Conservation (phyloP, 2,888 invertebrate species). For the Hirtodrosophila confusa region DNA sequence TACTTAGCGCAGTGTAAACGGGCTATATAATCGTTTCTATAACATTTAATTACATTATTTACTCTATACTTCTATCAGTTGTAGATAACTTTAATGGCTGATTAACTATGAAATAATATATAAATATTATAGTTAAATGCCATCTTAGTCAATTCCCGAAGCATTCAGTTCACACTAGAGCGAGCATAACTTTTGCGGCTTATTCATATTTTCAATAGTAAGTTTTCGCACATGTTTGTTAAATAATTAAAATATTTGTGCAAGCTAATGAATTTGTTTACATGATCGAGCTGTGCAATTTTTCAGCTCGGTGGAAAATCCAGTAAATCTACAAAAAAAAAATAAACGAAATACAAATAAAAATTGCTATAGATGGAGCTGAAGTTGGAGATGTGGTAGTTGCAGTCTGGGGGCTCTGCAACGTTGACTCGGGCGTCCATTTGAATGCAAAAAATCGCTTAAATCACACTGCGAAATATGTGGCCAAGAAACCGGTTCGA, state of each 20-base stretch:
- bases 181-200: conserved; percentile 21
- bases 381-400: conserved; percentile 21
- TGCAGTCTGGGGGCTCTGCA: conserved; percentile 20
- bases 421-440: conserved; percentile 47
- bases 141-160: conserved; percentile 46
- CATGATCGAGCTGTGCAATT: conserved; percentile 74
- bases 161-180: conserved; percentile 43
- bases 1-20: too few species aligned
- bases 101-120: too few species aligned
- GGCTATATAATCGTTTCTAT: too few species aligned
- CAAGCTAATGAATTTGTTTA: conserved; percentile 77
- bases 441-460: conserved; percentile 67
- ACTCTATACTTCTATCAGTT: too few species aligned
- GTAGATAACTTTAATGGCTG: too few species aligned
- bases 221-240: conserved; percentile 30
- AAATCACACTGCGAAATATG: conserved; percentile 68
- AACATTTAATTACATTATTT: too few species aligned
- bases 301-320: conserved; percentile 70
- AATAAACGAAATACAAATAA: conserved; percentile 21
- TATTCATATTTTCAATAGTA: conserved; percentile 19
- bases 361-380: conserved; percentile 4
- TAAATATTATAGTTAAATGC: conserved; percentile 8
- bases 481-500: conserved; percentile 64
- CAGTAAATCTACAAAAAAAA: conserved; percentile 53
- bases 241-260: conserved; percentile 78